phyloP scores from a whole-genome alignment of 2,888 invertebrate genomes.

The Protodeltote pygarga region DNA sequence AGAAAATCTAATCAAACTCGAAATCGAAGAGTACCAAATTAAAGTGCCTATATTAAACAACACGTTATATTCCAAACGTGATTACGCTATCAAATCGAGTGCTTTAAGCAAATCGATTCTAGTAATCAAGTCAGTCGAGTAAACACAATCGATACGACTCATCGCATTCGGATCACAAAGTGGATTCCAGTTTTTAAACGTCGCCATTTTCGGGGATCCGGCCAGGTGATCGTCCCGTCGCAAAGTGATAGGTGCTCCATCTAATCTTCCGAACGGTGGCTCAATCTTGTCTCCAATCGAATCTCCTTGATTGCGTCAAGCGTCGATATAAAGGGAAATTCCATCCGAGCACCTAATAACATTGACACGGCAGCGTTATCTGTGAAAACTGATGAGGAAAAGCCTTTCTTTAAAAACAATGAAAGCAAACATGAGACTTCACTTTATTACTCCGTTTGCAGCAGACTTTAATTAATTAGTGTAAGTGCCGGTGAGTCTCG shows the following conservation, averaged over 20 bases:
- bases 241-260: slow-evolving; percentile 63
- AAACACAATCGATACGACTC: slow-evolving; percentile 58
- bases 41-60: slow-evolving; percentile 46
- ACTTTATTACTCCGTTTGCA: slow-evolving; percentile 73
- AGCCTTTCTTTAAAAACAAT: slow-evolving; percentile 59
- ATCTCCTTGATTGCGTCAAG: slow-evolving; percentile 68
- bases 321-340: slow-evolving; percentile 56
- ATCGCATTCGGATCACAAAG: slow-evolving; percentile 58
- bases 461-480: slow-evolving; percentile 81
- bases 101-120: slow-evolving; percentile 41
- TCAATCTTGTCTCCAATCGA: slow-evolving; percentile 69
- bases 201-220: slow-evolving; percentile 55
- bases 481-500: slow-evolving; percentile 83
- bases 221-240: slow-evolving; percentile 57
- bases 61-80: slow-evolving; percentile 45
- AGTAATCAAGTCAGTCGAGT: slow-evolving; percentile 53
- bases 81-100: slow-evolving; percentile 50
- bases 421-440: slow-evolving; percentile 66
- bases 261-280: slow-evolving; percentile 61
- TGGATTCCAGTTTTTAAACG: slow-evolving; percentile 56
- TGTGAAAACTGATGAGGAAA: slow-evolving; percentile 35
- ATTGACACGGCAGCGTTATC: slow-evolving; percentile 40
- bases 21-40: slow-evolving; percentile 44
- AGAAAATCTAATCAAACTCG: no score
- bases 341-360: slow-evolving; percentile 45